Percentiles rank a stretch among this genome's conserved stretches.
Conservation (phyloP, 1,140 invertebrate genomes). For the Drosophila ohnishii region DNA sequence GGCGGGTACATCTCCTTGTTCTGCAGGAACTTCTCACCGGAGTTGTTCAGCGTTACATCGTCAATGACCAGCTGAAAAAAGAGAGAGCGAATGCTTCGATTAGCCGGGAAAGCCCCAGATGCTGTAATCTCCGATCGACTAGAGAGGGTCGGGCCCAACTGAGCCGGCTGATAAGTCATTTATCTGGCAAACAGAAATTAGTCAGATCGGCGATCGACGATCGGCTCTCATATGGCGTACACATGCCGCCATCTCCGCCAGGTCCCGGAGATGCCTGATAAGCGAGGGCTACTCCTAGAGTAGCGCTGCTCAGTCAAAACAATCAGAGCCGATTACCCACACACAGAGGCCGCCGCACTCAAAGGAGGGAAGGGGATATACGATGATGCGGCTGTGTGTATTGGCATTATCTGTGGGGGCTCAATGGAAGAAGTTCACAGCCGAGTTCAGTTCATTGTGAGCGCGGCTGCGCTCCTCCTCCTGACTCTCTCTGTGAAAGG, state of each 20-base stretch:
- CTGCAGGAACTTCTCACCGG: constrained; percentile 80
- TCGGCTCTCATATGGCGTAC: constrained; percentile 44
- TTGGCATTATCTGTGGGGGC: constrained; percentile 54
- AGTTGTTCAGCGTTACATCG: constrained; percentile 80
- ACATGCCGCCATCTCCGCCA: constrained; percentile 23
- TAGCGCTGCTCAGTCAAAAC: constrained; percentile 55
- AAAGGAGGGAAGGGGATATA: constrained; percentile 22
- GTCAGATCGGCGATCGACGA: constrained; percentile 22
- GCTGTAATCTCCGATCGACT: constrained; percentile 17
- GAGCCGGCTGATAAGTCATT: constrained; percentile 39
- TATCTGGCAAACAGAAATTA: constrained; percentile 39
- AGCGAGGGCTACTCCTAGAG: constrained; percentile 50
- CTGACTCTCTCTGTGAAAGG: constrained; percentile 53
- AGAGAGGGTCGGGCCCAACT: constrained; percentile 24
- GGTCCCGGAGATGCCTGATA: constrained; percentile 41
- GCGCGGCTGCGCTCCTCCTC: constrained; percentile 30
- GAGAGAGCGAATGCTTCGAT: not conserved
- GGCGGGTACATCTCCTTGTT: constrained; percentile 83
- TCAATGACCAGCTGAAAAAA: constrained; percentile 75
- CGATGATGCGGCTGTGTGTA: constrained; percentile 22
- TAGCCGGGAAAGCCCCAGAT: constrained; percentile 27
- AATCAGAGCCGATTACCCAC: constrained; percentile 66
- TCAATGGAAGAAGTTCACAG: constrained; percentile 79
- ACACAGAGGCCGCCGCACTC: not conserved
- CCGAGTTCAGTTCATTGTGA: constrained; percentile 75